phyloP scores from a whole-genome alignment of 2,888 invertebrate species.

The Dascillus cervinus region DNA sequence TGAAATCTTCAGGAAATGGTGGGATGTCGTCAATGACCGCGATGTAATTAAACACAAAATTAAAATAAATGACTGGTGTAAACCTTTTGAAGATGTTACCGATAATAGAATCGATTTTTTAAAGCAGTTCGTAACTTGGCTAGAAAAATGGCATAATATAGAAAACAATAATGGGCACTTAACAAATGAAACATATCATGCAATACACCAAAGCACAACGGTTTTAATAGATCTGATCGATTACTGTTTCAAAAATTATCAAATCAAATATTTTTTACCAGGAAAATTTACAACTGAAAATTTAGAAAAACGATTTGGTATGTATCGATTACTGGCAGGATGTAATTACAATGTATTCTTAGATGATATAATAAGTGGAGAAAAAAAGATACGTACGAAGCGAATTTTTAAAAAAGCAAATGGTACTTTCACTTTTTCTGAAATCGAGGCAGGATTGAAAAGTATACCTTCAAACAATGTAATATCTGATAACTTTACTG shows the following conservation, averaged over 20 bases:
- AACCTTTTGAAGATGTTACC: too few relatives aligned
- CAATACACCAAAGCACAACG: constrained; percentile 8
- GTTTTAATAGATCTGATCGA: constrained; percentile 8
- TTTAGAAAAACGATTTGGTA: constrained; percentile 13
- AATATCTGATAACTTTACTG: neutral
- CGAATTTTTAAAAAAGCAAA: constrained; percentile 2
- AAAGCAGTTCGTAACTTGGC: too few relatives aligned
- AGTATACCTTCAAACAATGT: neutral
- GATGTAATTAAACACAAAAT: too few relatives aligned
- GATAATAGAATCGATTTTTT: constrained; percentile 2
- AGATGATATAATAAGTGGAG: too few relatives aligned
- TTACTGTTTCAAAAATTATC: constrained; percentile 9
- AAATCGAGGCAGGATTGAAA: neutral
- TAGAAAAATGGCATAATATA: too few relatives aligned
- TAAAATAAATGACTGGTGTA: too few relatives aligned
- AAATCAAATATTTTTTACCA: constrained; percentile 5
- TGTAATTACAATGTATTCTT: constrained; percentile 15
- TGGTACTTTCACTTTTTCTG: constrained; percentile 1
- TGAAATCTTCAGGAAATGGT: too few relatives aligned
- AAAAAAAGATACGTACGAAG: too few relatives aligned
- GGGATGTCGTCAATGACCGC: too few relatives aligned
- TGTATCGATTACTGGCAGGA: constrained; percentile 10
- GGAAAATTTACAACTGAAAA: constrained; percentile 13
- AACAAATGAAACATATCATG: constrained; percentile 9
- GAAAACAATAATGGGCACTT: constrained; percentile 3